Evolutionary conservation across 2,113 vertebrate genomes (phyloP), one percentile per base, ranked within the genome.

Genomic region (Bungarus multicinctus): DNA sequence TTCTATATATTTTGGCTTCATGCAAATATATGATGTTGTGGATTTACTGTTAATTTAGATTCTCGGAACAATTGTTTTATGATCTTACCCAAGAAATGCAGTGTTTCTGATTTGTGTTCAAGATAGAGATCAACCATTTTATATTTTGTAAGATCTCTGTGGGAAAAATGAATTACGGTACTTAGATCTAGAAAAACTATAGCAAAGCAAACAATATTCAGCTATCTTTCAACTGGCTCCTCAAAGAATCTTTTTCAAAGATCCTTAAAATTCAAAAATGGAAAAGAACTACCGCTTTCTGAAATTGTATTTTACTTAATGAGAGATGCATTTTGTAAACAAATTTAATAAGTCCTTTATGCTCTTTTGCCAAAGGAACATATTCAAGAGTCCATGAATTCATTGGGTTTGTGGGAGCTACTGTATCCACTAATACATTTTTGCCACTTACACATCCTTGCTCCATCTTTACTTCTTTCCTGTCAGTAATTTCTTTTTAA

Each of bases 341-440:
- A 54, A 58, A 30, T 45, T 60, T 54, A 50, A 54, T 60, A 43
- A 34, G n/a, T 8, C 30, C 60, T 92, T 90, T 1, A 90, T 87
- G n/a, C 30, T 20, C 85, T 64, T 47, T 90, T 87, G 20, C 69
- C 69, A 85, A 60, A 52, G 43, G 22, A 87, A 60, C 14, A 45
- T 81, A 58, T 89, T 89, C 53, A 87, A 85, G 89, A 39, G 27
- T 90, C 74, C 45, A 43, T 55, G 88, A 93, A 93, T 93, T 90
- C 92, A 53, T 23, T 86, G 16, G 58, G 54, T 43, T 57, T 20
- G 43, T 90, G 54, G 81, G 87, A 90, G 50, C 12, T 60, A 64
- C 53, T 54, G n/a, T 93, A 54, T 88, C 3, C 22, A 6, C 34
- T 81, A 39, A 39, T 81, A 43, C 18, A 39, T 54, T 55, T 60